Conservation (phyloP, 2,888 invertebrate species). For the Melanostoma scalare region DNA sequence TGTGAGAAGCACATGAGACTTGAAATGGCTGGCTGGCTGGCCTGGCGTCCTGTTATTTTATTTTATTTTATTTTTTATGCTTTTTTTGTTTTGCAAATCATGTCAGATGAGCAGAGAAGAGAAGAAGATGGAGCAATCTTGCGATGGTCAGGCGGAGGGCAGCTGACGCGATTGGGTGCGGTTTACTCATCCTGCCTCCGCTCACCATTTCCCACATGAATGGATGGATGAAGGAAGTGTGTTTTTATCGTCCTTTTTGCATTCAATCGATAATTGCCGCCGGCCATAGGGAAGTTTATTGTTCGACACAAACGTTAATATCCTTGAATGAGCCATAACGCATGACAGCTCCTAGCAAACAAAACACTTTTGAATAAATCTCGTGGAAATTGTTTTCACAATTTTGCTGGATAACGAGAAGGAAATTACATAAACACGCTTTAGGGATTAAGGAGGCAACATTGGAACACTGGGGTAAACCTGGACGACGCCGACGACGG, state of each 20-base stretch:
- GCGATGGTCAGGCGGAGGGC: constrained; percentile 31
- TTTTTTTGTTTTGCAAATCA: constrained; percentile 6
- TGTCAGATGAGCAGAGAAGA: constrained; percentile 40
- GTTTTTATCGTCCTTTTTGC: constrained; percentile 55
- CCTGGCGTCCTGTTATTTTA: constrained; percentile 23
- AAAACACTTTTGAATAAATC: constrained; percentile 64
- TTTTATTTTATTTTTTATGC: no score
- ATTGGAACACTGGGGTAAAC: background rate
- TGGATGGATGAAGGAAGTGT: constrained; percentile 21
- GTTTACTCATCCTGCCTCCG: background rate
- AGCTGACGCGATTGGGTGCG: constrained; percentile 24
- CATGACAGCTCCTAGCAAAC: constrained; percentile 47
- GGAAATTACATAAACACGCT: constrained; percentile 62
- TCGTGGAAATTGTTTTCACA: constrained; percentile 56
- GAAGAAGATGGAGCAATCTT: constrained; percentile 52
- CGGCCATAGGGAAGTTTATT: constrained; percentile 42
- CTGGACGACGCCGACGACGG: no score
- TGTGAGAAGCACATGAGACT: constrained; percentile 59
- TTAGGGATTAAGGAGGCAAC: constrained; percentile 32
- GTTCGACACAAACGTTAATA: constrained; percentile 65
- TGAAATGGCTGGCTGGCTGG: constrained; percentile 43
- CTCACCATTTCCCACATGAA: background rate
- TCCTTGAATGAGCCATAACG: constrained; percentile 58
- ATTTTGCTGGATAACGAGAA: constrained; percentile 60
- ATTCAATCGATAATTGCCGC: constrained; percentile 66